phyloP scores from a whole-genome alignment of 2,113 vertebrate genomes.

The Ginglymostoma cirratum region DNA sequence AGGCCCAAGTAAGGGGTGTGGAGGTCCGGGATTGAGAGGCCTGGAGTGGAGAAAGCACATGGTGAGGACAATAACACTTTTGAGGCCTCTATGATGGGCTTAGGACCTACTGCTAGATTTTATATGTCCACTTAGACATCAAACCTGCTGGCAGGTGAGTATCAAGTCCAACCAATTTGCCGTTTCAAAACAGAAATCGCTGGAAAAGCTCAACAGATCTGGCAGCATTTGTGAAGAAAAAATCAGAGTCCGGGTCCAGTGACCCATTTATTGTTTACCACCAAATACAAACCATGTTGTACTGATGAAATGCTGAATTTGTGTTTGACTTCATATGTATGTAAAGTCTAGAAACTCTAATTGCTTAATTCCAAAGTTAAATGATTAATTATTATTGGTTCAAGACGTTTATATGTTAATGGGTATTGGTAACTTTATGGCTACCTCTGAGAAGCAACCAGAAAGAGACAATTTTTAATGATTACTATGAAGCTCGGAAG shows the following conservation, averaged over 20 bases:
- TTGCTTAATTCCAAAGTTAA: neutral
- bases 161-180: neutral
- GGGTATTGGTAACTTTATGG: neutral
- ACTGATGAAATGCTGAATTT: neutral
- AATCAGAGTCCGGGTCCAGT: too few relatives aligned
- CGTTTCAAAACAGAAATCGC: too few relatives aligned
- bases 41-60: too few relatives aligned
- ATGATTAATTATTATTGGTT: neutral
- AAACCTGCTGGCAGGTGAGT: neutral
- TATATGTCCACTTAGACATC: neutral
- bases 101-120: too few relatives aligned
- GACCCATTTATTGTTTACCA: neutral
- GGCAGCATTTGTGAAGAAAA: too few relatives aligned
- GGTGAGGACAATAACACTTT: too few relatives aligned
- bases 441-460: neutral
- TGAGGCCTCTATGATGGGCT: too few relatives aligned
- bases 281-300: neutral
- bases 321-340: neutral
- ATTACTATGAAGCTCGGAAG: neutral
- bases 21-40: too few relatives aligned
- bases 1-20: too few relatives aligned
- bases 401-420: neutral
- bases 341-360: neutral
- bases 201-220: too few relatives aligned
- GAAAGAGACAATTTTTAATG: neutral